Evolutionary conservation across 2,113 vertebrate species (phyloP), one percentile per base, ranked within the genome.

Genomic region (Zosterops borbonicus): DNA sequence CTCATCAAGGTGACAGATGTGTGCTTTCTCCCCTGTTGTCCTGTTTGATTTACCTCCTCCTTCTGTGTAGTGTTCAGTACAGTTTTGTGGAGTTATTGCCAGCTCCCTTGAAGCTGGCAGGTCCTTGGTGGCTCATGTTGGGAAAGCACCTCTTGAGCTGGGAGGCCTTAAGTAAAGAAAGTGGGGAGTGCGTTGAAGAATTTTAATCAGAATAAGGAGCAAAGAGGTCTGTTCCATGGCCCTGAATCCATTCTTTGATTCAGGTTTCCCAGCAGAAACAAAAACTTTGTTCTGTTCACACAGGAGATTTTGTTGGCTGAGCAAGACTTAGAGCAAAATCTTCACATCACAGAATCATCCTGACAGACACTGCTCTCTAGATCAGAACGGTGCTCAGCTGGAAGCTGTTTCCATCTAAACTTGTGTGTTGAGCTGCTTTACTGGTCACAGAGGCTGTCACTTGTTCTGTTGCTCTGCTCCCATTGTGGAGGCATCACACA

Each of bases 61-160:
- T 81, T 4, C 53, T 83, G 4, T 31, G 39, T 39, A 27, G 33
- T 2, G 2, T 55, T 83, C n/a, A 6, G 14, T 37, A 14, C 1
- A 2, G 31, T 35, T 89, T 58, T 46, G 37, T 20, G 59, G 14
- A 65, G 64, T 53, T 58, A 12, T 3, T 76, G 14, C 18, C 29
- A 76, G 68, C 31, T 83, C 42, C 58, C 7, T 39, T 56, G 47
- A 47, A 64, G 55, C 20, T 68, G 55, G 8, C 14, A 27, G n/a
- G 33, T 55, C 35, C 41, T 47, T 25, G 58, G 37, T 11, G 16
- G 44, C 35, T 79, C 28, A 7, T 0, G 0, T 35, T 25, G 18
- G 22, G 27, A 67, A n/a, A 77, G 42, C 16, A 8, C 1, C 3
- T 42, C 58, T 56, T 0, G 0, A 47, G 44, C 53, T 55, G 29